A percentile compares a stretch with the other conserved stretches of the same genome.
phyloP scores from a whole-genome alignment of 2,113 vertebrate genomes.

The Dunckerocampus dactyliophorus region DNA sequence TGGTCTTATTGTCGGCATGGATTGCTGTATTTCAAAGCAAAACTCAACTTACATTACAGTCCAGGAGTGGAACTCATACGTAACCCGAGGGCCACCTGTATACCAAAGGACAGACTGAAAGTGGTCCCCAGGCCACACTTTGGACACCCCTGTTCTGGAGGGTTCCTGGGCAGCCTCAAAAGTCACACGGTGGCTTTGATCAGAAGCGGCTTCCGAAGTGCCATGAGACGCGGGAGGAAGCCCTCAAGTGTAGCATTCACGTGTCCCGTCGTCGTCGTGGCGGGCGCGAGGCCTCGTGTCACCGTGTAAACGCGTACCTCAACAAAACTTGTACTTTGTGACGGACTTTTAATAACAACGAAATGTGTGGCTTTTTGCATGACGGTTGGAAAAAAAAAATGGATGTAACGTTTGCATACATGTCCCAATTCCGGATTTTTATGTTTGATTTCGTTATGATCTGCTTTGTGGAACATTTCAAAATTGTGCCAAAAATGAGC shows the following conservation, averaged over 20 bases:
- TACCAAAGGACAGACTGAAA: no score
- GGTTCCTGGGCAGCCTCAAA: no score
- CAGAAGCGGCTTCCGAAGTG: neutral
- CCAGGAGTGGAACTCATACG: no score
- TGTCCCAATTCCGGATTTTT: neutral
- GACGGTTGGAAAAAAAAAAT: constrained; percentile 10
- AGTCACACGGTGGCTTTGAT: no score
- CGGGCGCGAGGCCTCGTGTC: constrained; percentile 2
- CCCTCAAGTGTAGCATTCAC: constrained; percentile 44
- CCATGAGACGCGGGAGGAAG: constrained; percentile 16
- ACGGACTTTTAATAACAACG: neutral
- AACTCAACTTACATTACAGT: no score
- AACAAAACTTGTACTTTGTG: constrained; percentile 6
- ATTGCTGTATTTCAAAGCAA: no score
- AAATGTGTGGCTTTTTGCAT: constrained; percentile 18
- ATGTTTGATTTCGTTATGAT: neutral
- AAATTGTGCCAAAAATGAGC: constrained; percentile 6
- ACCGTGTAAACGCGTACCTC: constrained; percentile 20
- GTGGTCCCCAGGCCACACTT: no score
- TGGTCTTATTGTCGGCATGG: no score
- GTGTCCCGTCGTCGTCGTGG: neutral
- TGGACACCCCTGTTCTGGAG: no score
- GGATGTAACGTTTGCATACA: constrained; percentile 8
- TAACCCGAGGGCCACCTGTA: no score
- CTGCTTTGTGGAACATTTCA: neutral